Evolutionary conservation across 2,888 invertebrate species (phyloP).

Genomic region (Alentia gelatinosa): DNA sequence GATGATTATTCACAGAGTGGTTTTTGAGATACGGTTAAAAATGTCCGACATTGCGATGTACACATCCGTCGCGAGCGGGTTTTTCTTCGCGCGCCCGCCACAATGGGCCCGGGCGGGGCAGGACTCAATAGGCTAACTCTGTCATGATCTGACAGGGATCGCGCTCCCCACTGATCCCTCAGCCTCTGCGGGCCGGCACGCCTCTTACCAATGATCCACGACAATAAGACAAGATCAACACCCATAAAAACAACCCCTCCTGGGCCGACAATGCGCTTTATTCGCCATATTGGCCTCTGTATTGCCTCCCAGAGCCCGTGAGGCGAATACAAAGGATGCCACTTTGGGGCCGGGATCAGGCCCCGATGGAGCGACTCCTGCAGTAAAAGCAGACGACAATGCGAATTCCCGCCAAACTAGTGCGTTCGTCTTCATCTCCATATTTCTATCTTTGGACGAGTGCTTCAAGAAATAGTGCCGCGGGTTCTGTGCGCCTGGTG

Average conservation of each 20-base stretch:
- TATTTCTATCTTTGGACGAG: not conserved
- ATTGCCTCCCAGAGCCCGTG: not conserved
- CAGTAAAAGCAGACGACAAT: conserved; percentile 27
- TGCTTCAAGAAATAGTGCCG: not conserved
- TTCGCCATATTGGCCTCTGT: conserved; percentile 12
- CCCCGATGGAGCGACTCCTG: conserved; percentile 1
- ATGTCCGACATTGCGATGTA: not conserved
- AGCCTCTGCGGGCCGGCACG: not conserved
- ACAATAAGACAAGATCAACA: conserved; percentile 46
- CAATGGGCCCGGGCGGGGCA: not conserved
- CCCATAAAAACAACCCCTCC: conserved; percentile 37
- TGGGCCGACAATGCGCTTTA: conserved; percentile 8
- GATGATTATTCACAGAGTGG: not conserved
- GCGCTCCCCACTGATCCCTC: not conserved
- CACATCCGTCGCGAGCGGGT: not conserved
- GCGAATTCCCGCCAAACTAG: not conserved
- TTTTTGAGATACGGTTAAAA: not conserved
- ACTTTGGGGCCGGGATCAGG: not conserved
- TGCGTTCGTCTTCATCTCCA: conserved; percentile 23
- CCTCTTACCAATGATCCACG: conserved; percentile 39
- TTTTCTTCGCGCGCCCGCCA: not conserved
- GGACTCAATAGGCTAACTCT: conserved; percentile 40
- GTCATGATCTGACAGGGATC: conserved; percentile 38
- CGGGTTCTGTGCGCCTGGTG: not conserved
- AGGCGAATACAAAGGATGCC: not conserved